Percentiles rank a stretch among this genome's conserved stretches.
Evolutionary conservation across 2,888 invertebrate species (phyloP).

Genomic region (Drosophila helvetica): DNA sequence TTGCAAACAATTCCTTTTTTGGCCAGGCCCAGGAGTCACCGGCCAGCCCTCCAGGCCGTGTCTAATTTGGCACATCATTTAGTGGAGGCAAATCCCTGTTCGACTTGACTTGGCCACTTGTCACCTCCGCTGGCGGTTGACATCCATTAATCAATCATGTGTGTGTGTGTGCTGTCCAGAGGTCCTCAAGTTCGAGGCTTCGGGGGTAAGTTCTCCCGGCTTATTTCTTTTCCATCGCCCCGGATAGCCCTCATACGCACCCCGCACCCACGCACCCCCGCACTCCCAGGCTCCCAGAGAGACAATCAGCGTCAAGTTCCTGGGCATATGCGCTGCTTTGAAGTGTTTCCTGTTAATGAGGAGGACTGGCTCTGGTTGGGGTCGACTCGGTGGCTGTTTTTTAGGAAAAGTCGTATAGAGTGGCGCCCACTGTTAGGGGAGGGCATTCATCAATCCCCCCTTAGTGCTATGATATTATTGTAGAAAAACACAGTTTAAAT

Average conservation of each 20-base stretch:
- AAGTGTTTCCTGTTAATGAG: constrained; percentile 68
- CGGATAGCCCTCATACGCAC: constrained; percentile 15
- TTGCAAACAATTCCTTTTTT: constrained; percentile 49
- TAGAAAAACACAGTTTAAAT: too few relatives aligned
- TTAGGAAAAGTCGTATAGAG: constrained; percentile 9
- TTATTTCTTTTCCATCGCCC: constrained; percentile 39
- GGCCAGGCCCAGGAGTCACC: constrained; percentile 5
- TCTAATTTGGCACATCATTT: constrained; percentile 77
- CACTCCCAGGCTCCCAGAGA: constrained; percentile 4
- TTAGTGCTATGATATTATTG: too few relatives aligned
- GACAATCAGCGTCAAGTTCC: constrained; percentile 68
- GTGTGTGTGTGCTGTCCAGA: constrained; percentile 17
- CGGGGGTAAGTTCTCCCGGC: constrained; percentile 15
- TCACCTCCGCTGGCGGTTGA: constrained; percentile 71
- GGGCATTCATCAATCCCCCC: too few relatives aligned
- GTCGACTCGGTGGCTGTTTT: constrained; percentile 25
- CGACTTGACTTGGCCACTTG: constrained; percentile 67
- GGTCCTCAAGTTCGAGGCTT: background rate
- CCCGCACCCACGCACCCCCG: constrained; percentile 9
- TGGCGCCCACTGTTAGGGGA: background rate
- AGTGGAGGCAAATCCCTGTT: constrained; percentile 48
- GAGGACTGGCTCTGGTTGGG: constrained; percentile 31
- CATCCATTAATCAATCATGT: constrained; percentile 75
- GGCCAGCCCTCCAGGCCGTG: constrained; percentile 15
- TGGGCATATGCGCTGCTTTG: constrained; percentile 62